Base-by-base conservation (phyloP, 2,797 vertebrate genomes). In the Linurgus olivaceus region DNA sequence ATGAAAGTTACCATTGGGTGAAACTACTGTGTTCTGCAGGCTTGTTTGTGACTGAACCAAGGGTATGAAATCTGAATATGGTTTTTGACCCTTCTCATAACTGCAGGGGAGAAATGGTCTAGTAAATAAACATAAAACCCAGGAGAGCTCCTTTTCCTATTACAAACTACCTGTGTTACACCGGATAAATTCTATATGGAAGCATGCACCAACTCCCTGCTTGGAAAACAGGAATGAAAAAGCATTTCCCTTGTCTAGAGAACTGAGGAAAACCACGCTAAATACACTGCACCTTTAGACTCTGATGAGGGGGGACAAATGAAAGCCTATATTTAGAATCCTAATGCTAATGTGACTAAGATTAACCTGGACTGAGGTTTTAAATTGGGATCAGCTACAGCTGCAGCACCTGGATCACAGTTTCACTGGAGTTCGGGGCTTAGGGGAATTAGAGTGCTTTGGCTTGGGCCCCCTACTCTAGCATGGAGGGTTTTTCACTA, bases 251-350 rank as follows among this genome's bases (percentile, higher is more conserved):
- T 87, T 6, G 4, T 51, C 38, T 75, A 3, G 0, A 55, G 23
- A 58, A 9, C 18, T 50, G 50, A 67, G n/a, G 25, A 68, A 89
- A 91, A 33, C 9, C 48, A 71, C 11, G 8, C 44, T 70, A 79
- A 76, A 70, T 50, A 38, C 7, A 26, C 31, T 42, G 16, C 0
- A 1, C 35, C 29, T 90, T 63, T 57, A 63, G 18, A 25, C 17
- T 76, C 55, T 92, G 72, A 82, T 61, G 45, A 80, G 47, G 8
- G 85, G 23, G 35, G 19, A 47, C 38, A 96, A 85, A 89, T 24
- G 6, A 89, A 81, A 91, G 24, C 47, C 44, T 80, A 15, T 61
- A 74, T 86, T 88, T 86, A 87, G 57, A 82, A 87, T 38, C 13
- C 38, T 82, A 85, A 73, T 91, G 58, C 28, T 73, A 48, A 52